A percentile compares a stretch with the other conserved stretches of the same genome.
These are phyloP conservation scores for Proisotoma minuta DNA, from an alignment of 2,888 invertebrate genomes.

Conservation along the genomic window DNA sequence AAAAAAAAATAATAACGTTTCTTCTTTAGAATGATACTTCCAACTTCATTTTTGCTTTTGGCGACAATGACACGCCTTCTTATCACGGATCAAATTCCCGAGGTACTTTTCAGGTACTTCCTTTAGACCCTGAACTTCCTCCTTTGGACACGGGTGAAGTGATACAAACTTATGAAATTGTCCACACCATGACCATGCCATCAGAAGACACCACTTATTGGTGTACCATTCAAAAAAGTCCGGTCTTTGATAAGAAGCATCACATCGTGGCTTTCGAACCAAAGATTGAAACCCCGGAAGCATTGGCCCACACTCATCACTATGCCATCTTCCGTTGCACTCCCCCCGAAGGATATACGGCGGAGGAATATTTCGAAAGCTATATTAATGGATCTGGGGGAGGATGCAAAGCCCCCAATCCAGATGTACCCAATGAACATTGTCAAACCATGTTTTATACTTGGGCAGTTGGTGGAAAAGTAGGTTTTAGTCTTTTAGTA, in stretches of 20 bases:
- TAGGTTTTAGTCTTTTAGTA: neutral
- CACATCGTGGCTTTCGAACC: constrained; percentile 64
- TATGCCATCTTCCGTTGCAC: constrained; percentile 21
- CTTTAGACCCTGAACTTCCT: neutral
- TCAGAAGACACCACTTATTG: constrained; percentile 71
- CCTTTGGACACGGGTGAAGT: neutral
- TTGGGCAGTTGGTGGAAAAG: constrained; percentile 31
- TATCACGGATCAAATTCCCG: neutral
- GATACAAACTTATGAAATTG: neutral
- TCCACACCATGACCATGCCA: constrained; percentile 12
- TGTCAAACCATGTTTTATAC: constrained; percentile 22
- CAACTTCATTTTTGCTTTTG: constrained; percentile 19
- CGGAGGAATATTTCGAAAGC: constrained; percentile 21
- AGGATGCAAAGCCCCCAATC: constrained; percentile 22
- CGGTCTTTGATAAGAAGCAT: constrained; percentile 63
- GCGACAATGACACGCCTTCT: constrained; percentile 8
- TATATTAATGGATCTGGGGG: constrained; percentile 10
- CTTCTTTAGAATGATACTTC: constrained; percentile 10
- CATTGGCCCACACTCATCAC: constrained; percentile 27
- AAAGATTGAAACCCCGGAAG: neutral
- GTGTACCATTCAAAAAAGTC: constrained; percentile 80
- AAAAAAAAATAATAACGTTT: neutral
- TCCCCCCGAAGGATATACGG: constrained; percentile 17
- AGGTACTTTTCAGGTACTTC: neutral
- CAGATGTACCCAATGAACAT: constrained; percentile 16